Conservation (phyloP, 2,797 vertebrate genomes). For the Chelidonichthys spinosus region DNA sequence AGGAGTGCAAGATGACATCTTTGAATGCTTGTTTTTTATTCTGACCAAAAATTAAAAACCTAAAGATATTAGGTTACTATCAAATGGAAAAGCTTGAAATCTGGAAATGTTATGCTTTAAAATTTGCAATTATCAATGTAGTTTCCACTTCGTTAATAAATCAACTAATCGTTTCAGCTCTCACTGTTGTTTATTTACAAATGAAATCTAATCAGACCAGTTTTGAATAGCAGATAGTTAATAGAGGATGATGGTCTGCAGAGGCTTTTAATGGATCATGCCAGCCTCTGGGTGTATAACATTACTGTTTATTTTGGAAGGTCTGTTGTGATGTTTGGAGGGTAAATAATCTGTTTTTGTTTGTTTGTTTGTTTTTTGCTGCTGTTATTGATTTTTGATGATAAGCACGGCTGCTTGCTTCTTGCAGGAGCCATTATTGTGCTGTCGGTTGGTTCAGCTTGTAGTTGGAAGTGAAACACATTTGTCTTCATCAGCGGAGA, state of each 20-base stretch:
- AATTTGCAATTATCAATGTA: neutral
- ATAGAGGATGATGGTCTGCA: conserved; percentile 29
- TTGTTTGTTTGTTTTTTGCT: conserved; percentile 30
- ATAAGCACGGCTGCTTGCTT: conserved; percentile 26
- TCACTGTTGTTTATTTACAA: neutral
- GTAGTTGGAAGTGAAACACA: conserved; percentile 21
- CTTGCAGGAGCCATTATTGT: conserved; percentile 33
- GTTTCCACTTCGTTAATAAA: neutral
- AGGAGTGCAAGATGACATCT: neutral
- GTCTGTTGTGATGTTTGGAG: conserved; percentile 12
- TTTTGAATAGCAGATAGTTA: conserved; percentile 54
- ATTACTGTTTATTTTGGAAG: conserved; percentile 24
- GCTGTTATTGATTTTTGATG: conserved; percentile 61
- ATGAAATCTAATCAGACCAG: conserved; percentile 46
- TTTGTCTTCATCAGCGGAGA: conserved; percentile 56
- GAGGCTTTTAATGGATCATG: conserved; percentile 27
- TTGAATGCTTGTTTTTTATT: neutral
- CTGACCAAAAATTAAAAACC: neutral
- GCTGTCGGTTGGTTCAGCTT: conserved; percentile 14
- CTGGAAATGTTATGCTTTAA: neutral
- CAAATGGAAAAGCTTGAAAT: conserved; percentile 1
- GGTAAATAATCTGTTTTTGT: conserved; percentile 3
- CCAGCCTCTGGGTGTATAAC: conserved; percentile 15
- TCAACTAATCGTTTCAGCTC: neutral
- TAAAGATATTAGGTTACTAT: neutral